Evolutionary conservation across 2,888 invertebrate species (phyloP).

Genomic region (Horisme vitalbata): DNA sequence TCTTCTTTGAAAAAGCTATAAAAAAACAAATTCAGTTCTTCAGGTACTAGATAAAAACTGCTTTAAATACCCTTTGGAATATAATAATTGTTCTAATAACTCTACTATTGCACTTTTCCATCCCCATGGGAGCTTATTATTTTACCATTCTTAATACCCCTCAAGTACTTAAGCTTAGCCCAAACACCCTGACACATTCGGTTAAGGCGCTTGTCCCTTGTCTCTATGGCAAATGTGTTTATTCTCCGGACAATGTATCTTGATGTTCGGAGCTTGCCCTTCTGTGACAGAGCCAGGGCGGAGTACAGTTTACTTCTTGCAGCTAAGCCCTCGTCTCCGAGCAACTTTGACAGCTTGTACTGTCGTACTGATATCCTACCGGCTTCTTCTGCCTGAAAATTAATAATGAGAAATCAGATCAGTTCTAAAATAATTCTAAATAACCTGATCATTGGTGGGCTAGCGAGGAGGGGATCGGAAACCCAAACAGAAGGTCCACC

Average conservation of each 20-base stretch:
- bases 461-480: too few relatives aligned
- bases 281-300: slow-evolving; percentile 94
- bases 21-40: too few relatives aligned
- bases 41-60: too few relatives aligned
- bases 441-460: too few relatives aligned
- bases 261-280: slow-evolving; percentile 85
- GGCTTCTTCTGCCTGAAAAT: slow-evolving; percentile 90
- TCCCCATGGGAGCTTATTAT: slow-evolving; percentile 12
- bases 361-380: slow-evolving; percentile 94
- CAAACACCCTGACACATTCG: slow-evolving; percentile 95
- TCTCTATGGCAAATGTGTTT: slow-evolving; percentile 59
- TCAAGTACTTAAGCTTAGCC: slow-evolving; percentile 88
- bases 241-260: slow-evolving; percentile 82
- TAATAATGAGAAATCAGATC: too few relatives aligned
- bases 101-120: slow-evolving; percentile 1
- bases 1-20: too few relatives aligned
- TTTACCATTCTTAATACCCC: slow-evolving; percentile 43
- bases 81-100: neutral
- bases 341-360: slow-evolving; percentile 88
- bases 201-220: slow-evolving; percentile 85
- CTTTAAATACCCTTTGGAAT: too few relatives aligned
- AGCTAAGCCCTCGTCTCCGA: slow-evolving; percentile 91
- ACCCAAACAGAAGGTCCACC: too few relatives aligned
- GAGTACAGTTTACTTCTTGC: slow-evolving; percentile 93
- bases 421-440: too few relatives aligned